Percentiles rank a stretch among this genome's conserved stretches.
phyloP scores from a whole-genome alignment of 2,113 vertebrate species.

The Corynorhinus townsendii region DNA sequence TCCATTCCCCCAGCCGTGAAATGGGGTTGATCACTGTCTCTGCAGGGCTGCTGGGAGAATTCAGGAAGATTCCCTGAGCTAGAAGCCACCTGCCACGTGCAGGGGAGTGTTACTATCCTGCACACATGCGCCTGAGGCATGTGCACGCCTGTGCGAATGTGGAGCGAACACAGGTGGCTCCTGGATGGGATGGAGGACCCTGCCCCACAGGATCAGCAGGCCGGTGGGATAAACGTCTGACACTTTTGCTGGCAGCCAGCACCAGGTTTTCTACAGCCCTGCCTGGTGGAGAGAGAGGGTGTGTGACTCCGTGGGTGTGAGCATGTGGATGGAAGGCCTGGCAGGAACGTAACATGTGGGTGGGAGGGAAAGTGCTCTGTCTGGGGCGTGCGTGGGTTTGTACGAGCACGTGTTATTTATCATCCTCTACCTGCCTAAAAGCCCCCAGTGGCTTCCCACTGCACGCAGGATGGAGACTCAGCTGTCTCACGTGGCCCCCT shows the following conservation, averaged over 20 bases:
- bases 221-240: neutral
- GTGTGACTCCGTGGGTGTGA: neutral
- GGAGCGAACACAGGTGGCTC: neutral
- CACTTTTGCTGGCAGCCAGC: neutral
- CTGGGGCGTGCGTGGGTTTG: slow-evolving; percentile 32
- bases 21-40: neutral
- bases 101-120: too few relatives aligned
- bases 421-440: slow-evolving; percentile 20
- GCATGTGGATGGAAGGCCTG: neutral
- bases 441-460: neutral
- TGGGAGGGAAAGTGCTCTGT: slow-evolving; percentile 8
- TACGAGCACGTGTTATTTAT: neutral
- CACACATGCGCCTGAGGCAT: fast-evolving
- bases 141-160: fast-evolving
- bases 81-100: neutral
- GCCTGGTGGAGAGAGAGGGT: neutral
- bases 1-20: neutral
- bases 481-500: neutral
- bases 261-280: neutral
- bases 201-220: neutral
- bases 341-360: slow-evolving; percentile 7
- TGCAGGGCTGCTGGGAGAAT: neutral
- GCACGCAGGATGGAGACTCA: neutral
- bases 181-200: neutral
- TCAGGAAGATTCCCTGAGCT: neutral